Conservation (phyloP, 2,113 vertebrate species). For the Zosterops japonicus region DNA sequence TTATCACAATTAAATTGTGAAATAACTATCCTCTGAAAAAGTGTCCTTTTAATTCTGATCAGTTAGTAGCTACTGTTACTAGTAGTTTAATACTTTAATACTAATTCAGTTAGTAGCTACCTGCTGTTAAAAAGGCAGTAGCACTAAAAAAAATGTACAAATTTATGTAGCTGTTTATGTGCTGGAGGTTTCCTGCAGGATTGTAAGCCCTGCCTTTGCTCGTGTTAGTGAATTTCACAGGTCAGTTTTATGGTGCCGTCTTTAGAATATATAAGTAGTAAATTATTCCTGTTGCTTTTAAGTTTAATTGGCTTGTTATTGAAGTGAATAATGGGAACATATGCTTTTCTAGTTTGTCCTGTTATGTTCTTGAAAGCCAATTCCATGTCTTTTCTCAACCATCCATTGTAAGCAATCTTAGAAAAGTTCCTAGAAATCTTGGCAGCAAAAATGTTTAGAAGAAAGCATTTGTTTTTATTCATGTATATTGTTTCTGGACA, state of each 20-base stretch:
- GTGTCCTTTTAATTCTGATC: not conserved
- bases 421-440: conserved; percentile 6
- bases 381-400: not conserved
- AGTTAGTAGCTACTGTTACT: not conserved
- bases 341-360: not conserved
- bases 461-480: not conserved
- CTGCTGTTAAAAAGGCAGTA: not conserved
- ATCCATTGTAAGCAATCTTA: not conserved
- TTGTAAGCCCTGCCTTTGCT: not conserved
- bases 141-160: not conserved
- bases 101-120: not conserved
- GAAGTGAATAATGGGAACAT: not conserved
- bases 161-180: not conserved
- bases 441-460: not conserved
- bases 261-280: not conserved
- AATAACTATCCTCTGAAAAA: not conserved
- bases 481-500: not conserved
- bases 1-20: not conserved
- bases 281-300: not conserved
- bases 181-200: not conserved
- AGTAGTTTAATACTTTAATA: no score
- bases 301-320: not conserved
- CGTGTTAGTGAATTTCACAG: not conserved
- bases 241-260: not conserved
- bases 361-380: not conserved